Base-by-base conservation (phyloP, 2,113 vertebrate species). In the Actenoides lindsayi region DNA sequence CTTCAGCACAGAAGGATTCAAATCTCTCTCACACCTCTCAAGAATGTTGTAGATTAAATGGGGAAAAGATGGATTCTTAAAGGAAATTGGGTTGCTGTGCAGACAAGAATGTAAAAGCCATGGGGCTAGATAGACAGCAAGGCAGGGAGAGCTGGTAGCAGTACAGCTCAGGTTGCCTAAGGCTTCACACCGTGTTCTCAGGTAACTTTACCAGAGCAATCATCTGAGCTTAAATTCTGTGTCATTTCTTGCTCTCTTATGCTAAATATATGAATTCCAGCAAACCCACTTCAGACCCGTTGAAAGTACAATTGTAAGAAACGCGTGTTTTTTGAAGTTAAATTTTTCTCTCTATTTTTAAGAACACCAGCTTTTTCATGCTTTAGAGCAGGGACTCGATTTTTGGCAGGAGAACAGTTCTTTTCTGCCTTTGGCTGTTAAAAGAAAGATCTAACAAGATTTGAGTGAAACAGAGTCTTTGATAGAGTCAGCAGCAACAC, bases 321-420 rank as follows among this genome's bases (percentile, higher is more conserved):
- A 64, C 24, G 69, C 4, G 1, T 46, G 20, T 1, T 8, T 42
- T 87, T 89, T 21, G 1, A 84, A 87, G 69, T 75, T 81, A 67
- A 33, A 5, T 81, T 89, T 93, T 92, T 84, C 23, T 50, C 57
- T 83, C 39, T 79, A 4, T 87, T 91, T 96, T 91, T 90, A 83
- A 88, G 84, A 93, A 69, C 19, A 70, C 11, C 10, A 39, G 44
- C 31, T 83, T 93, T 71, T 87, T 91, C 57, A 24, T 75, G 44
- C 62, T 82, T 78, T 78, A 64, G 42, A 95, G 30, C 44, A 84
- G 57, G 20, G 28, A 68, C 13, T 68, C 1, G 1, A 4, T 56
- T 94, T 96, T 85, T 96, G 84, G 82, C 87, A 95, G 69, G 46
- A 87, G 78, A 87, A 87, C 50, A 70, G 37, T 46, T 91, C 42